Evolutionary conservation across 2,888 invertebrate species (phyloP).

Genomic region (Andrena chrysosceles): DNA sequence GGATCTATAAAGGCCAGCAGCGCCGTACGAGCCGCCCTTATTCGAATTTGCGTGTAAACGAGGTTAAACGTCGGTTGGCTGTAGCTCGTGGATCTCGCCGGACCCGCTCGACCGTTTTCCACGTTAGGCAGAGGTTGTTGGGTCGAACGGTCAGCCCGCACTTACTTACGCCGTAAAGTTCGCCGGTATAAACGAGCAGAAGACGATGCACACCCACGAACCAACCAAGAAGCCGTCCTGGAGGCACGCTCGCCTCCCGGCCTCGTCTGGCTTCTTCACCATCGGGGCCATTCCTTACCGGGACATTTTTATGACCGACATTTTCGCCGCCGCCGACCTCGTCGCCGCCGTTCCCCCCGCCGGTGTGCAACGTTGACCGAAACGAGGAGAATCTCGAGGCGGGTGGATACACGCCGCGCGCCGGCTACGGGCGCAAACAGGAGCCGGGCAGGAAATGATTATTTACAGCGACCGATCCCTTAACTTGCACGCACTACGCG

Average conservation of each 20-base stretch:
- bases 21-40: constrained; percentile 41
- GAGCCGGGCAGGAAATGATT: constrained; percentile 66
- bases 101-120: constrained; percentile 38
- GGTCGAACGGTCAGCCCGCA: constrained; percentile 59
- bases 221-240: constrained; percentile 44
- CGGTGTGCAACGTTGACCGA: constrained; percentile 12
- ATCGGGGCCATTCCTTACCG: constrained; percentile 71
- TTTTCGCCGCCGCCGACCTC: constrained; percentile 65
- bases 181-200: constrained; percentile 61
- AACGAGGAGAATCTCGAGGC: constrained; percentile 51
- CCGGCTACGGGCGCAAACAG: constrained; percentile 59
- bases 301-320: constrained; percentile 78
- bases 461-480: constrained; percentile 62
- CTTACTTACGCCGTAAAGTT: constrained; percentile 65
- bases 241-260: constrained; percentile 35
- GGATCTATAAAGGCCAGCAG: constrained; percentile 57
- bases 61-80: constrained; percentile 64
- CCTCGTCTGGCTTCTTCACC: constrained; percentile 58
- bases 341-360: constrained; percentile 29
- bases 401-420: constrained; percentile 18
- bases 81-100: constrained; percentile 30
- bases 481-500: constrained; percentile 43
- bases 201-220: constrained; percentile 62
- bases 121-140: constrained; percentile 41
- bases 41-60: constrained; percentile 76